Evolutionary conservation across 2,888 invertebrate species (phyloP).

Genomic region (Cantharis nigra): DNA sequence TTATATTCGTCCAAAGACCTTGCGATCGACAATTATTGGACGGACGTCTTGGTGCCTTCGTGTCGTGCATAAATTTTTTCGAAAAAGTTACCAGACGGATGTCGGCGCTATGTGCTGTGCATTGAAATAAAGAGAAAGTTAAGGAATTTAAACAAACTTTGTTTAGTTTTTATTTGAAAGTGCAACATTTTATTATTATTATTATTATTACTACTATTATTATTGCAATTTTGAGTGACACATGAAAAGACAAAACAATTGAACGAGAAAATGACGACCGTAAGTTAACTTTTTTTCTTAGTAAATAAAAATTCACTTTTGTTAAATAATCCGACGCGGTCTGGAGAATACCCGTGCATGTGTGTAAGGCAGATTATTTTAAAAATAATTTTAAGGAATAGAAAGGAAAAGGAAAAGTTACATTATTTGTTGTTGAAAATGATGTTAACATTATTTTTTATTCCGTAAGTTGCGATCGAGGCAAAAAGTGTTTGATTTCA

Average conservation of each 20-base stretch:
- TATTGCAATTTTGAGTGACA: not conserved
- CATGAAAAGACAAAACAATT: not conserved
- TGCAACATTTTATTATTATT: not conserved
- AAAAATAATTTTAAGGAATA: not conserved
- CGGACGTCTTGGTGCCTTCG: not conserved
- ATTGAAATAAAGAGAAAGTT: constrained; percentile 3
- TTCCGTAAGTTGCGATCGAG: not conserved
- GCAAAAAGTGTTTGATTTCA: not conserved
- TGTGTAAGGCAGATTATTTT: not conserved
- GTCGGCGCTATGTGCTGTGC: not conserved
- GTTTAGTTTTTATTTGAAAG: constrained; percentile 1
- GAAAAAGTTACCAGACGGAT: not conserved
- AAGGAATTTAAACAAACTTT: not conserved
- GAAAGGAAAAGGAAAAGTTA: not conserved
- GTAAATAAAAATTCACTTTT: not conserved
- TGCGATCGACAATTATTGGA: not conserved
- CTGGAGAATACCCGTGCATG: not conserved
- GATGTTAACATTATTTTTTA: not conserved
- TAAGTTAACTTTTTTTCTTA: not conserved
- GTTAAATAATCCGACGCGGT: not conserved
- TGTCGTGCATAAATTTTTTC: not conserved
- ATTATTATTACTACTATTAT: not conserved
- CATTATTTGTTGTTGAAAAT: not conserved
- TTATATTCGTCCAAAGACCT: not conserved
- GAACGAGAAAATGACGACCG: not conserved